Evolutionary conservation across 2,113 vertebrate species (phyloP).

Genomic region (Nesoenas mayeri): DNA sequence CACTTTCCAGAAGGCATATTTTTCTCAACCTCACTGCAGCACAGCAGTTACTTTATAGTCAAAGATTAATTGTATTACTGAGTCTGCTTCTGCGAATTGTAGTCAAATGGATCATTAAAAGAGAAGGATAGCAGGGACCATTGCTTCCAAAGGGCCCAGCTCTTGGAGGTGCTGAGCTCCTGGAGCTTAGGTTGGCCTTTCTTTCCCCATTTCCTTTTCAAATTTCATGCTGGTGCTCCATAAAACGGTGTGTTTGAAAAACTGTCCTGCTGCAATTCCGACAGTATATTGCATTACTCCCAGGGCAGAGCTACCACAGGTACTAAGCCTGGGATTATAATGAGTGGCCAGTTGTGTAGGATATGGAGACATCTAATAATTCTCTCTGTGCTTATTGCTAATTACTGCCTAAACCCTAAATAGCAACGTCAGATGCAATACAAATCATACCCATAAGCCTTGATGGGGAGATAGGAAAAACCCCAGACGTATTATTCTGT

Average conservation of each 20-base stretch:
- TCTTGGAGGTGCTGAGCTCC: conserved; percentile 16
- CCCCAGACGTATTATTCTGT: neutral
- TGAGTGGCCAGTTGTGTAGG: neutral
- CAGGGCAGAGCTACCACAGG: neutral
- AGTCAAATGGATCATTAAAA: neutral
- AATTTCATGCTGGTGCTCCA: neutral
- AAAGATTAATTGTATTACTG: conserved; percentile 1
- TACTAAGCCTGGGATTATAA: accelerated
- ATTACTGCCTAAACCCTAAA: neutral
- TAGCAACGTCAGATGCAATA: accelerated
- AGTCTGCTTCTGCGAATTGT: neutral
- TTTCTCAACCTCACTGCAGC: neutral
- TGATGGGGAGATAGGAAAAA: neutral
- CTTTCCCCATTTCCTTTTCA: neutral
- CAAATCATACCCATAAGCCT: neutral
- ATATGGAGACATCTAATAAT: neutral
- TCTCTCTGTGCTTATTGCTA: neutral
- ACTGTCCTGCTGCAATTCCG: neutral
- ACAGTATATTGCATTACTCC: neutral
- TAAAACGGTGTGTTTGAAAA: neutral
- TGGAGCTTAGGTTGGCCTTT: neutral
- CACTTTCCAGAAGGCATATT: conserved; percentile 34
- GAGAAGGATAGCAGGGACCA: neutral
- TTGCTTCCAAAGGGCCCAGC: neutral
- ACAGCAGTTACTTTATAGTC: neutral